A percentile compares a stretch with the other conserved stretches of the same genome.
These are phyloP conservation scores for Myotis brandtii DNA, from an alignment of 2,113 vertebrate genomes.

Conservation along the genomic window DNA sequence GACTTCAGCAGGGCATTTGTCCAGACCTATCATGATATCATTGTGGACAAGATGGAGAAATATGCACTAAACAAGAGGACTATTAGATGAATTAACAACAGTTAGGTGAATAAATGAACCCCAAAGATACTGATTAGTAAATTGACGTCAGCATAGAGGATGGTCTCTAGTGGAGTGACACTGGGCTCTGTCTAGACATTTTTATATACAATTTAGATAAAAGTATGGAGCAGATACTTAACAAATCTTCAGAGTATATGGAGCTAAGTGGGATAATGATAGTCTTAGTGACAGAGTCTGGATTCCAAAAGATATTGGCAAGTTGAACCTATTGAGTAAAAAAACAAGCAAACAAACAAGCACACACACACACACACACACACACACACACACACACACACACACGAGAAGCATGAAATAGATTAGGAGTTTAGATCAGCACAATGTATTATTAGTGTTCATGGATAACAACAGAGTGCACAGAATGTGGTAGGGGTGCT, in stretches of 20 bases:
- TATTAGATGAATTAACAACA: slow-evolving; percentile 76
- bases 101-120: slow-evolving; percentile 75
- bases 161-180: not conserved
- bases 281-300: not conserved
- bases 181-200: not conserved
- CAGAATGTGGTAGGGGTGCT: not conserved
- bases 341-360: not conserved
- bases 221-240: slow-evolving; percentile 3
- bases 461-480: not conserved
- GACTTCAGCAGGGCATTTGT: slow-evolving; percentile 68
- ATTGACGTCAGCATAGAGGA: slow-evolving; percentile 42
- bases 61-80: slow-evolving; percentile 59
- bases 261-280: not conserved
- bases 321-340: not conserved
- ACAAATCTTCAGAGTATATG: not conserved
- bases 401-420: not conserved
- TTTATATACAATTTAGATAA: slow-evolving; percentile 28
- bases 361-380: not conserved
- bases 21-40: slow-evolving; percentile 67
- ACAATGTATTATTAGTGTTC: not conserved
- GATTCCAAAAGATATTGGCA: not conserved
- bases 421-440: not conserved
- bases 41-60: slow-evolving; percentile 80
- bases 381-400: not conserved
- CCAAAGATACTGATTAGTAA: slow-evolving; percentile 66